Base-by-base conservation (phyloP, 2,797 vertebrate species). In the Champsocephalus gunnari region DNA sequence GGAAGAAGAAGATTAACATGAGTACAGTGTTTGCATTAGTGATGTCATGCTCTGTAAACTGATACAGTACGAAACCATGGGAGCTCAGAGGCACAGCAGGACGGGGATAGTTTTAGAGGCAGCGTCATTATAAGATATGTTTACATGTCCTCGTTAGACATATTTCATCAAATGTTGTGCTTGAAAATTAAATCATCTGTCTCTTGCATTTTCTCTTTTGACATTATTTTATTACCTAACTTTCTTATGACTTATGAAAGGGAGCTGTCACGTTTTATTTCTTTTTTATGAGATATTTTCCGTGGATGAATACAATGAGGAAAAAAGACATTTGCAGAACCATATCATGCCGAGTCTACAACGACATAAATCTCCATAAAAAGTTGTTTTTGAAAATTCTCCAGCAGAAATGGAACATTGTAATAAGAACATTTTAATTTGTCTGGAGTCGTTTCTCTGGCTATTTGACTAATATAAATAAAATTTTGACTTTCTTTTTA, bases 41-140 rank as follows among this genome's bases (percentile, higher is more conserved):
- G 85, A 91, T 83, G 92, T 92, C 87, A 92, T 84, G 71, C 88
- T 83, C 51, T 75, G 87, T 84, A 89, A 91, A 88, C 79, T 83
- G 89, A 91, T 81, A 86, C 9, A 69, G 59, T 12, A 14, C 71
- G 73, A 82, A 21, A 65, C 60, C 34, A 58, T 0, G 2, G 0
- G 0, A 66, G 65, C 77, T 76, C 82, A 71, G 56, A 38, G 28
- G 47, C 44, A 49, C 70, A 64, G 70, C 38, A 64, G 60, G 17
- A 45, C 48, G 34, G 28, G 28, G 53, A 13, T 10, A 1, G 24
- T 60, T 60, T n/a, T 6, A 50, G 19, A 57, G 9, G 12, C 48
- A 72, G 21, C 12, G 2, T 24, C 16, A 44, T 5, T 3, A 28
- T 11, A 12, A 44, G 3, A 66, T 41, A 10, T 50, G 6, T 19